A percentile compares a stretch with the other conserved stretches of the same genome.
phyloP scores from a whole-genome alignment of 2,797 vertebrate species.

The Iguana delicatissima region DNA sequence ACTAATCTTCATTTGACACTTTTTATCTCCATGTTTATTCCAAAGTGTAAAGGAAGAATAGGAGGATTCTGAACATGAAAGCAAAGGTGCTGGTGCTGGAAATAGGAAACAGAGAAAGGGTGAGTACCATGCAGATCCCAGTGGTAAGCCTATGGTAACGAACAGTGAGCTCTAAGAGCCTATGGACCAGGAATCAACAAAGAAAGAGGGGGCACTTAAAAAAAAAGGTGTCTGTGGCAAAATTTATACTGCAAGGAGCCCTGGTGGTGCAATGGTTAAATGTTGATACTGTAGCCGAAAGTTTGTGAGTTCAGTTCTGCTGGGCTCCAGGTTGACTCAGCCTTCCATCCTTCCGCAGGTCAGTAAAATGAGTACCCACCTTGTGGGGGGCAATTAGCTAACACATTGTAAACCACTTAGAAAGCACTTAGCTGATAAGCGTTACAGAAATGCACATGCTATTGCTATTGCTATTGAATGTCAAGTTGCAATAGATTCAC shows the following conservation, averaged over 20 bases:
- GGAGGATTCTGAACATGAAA: background rate
- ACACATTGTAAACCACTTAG: too few relatives aligned
- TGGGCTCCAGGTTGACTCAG: too few relatives aligned
- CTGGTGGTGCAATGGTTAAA: too few relatives aligned
- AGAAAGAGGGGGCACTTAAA: background rate
- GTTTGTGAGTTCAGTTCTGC: too few relatives aligned
- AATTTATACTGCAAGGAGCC: too few relatives aligned
- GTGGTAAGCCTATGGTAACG: background rate
- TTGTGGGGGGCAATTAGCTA: too few relatives aligned
- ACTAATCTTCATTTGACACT: background rate
- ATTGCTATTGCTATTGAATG: background rate
- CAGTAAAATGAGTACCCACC: too few relatives aligned
- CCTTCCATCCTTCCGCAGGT: too few relatives aligned
- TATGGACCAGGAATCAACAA: background rate
- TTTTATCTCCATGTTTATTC: background rate
- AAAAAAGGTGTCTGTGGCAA: background rate
- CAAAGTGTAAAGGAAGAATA: background rate
- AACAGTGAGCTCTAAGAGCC: background rate
- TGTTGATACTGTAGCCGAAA: too few relatives aligned
- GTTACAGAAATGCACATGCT: too few relatives aligned
- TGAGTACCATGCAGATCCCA: background rate
- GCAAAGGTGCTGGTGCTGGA: background rate
- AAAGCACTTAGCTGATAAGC: too few relatives aligned
- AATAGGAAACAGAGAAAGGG: background rate
- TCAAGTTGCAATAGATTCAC: background rate